Conservation (phyloP, 2,113 vertebrate species). For the Baryphthengus martii region DNA sequence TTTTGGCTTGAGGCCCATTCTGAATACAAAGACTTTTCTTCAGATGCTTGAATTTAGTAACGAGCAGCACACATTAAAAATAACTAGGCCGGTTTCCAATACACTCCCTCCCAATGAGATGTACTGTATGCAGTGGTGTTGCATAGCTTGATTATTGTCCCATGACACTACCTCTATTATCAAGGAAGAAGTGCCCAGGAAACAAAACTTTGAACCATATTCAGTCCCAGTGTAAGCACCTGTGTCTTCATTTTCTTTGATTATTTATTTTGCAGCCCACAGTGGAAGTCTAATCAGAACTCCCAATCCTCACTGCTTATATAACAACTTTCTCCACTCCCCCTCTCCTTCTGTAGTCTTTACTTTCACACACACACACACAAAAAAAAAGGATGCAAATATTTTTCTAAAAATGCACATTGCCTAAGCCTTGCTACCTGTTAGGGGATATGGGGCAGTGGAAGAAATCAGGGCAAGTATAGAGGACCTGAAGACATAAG, state of each 20-base stretch:
- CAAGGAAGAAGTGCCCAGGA: background rate
- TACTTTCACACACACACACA: background rate
- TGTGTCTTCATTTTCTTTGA: background rate
- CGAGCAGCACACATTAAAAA: background rate
- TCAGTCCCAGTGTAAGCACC: background rate
- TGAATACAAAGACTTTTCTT: background rate
- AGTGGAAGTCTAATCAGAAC: background rate
- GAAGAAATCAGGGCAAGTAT: background rate
- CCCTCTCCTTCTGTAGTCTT: slow-evolving; percentile 24
- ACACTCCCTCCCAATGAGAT: background rate
- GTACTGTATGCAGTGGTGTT: background rate
- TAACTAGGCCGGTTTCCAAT: background rate
- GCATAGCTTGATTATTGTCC: background rate
- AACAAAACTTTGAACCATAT: background rate
- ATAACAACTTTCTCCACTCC: background rate
- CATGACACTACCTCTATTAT: background rate
- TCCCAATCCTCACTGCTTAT: background rate
- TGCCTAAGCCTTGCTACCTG: background rate
- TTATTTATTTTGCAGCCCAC: background rate
- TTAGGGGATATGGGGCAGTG: background rate
- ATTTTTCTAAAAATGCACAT: background rate
- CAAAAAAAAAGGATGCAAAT: background rate
- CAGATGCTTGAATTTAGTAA: background rate
- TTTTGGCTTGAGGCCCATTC: background rate
- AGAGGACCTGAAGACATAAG: background rate